phyloP scores from a whole-genome alignment of 2,888 invertebrate species.

The Alloscopus bannaensis region DNA sequence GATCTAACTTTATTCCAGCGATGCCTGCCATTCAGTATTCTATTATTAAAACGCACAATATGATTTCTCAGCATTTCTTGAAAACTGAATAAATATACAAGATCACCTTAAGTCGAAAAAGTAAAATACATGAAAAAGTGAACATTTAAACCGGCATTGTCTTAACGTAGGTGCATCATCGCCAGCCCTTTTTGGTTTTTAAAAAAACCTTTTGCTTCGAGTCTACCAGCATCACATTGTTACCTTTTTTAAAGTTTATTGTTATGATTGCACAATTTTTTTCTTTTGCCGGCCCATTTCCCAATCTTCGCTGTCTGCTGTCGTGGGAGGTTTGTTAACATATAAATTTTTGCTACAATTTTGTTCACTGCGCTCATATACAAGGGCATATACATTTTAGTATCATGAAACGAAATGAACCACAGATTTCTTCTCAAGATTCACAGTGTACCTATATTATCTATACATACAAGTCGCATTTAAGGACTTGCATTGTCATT shows the following conservation, averaged over 20 bases:
- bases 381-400: background rate
- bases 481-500: conserved; percentile 49
- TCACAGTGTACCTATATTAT: no score
- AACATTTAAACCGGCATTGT: no score
- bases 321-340: conserved; percentile 41
- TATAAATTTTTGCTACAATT: conserved; percentile 25
- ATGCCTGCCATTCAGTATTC: no score
- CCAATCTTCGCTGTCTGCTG: conserved; percentile 16
- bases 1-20: no score
- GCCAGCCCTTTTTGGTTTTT: no score
- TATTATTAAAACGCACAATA: background rate
- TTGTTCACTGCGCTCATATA: background rate
- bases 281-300: conserved; percentile 22
- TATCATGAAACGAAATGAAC: background rate
- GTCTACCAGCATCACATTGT: conserved; percentile 22
- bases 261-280: conserved; percentile 34
- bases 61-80: background rate
- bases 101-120: no score
- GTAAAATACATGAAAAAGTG: no score
- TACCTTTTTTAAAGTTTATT: conserved; percentile 30
- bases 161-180: no score
- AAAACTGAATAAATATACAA: no score
- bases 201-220: background rate
- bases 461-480: conserved; percentile 43
- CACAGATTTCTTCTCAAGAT: conserved; percentile 13